Evolutionary conservation across 1,140 invertebrate species (phyloP), one percentile per base, ranked within the genome.

Genomic region (Euura lappo): DNA sequence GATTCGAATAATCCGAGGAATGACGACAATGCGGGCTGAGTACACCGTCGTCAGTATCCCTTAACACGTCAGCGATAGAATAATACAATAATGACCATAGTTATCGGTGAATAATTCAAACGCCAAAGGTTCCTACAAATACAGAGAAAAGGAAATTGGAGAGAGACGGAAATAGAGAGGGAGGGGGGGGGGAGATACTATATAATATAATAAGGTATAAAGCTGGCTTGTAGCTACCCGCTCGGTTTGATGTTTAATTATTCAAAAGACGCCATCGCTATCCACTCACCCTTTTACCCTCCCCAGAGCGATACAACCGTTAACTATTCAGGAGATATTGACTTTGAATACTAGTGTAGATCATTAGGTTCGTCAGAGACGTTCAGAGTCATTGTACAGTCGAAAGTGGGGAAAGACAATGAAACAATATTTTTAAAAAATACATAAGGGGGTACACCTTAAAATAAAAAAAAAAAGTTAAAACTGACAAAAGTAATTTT

Each of bases 231-330:
- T 28, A 28, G 28, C 28, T 28, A 28, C 28, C 28, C 3, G 8
- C 5, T 74, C 71, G 77, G 78, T 77, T 75, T 75, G 74, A 71
- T 75, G 73, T 73, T 77, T 72, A 76, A 78, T 68, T 77, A 80
- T 78, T 80, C 76, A 78, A 70, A 77, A 67, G 76, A 78, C 79
- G 77, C 75, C 77, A 77, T 77, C 72, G 74, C 75, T 68, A 8
- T 8, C 67, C 67, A 42, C 51, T 60, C 51, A 60, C 51, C 51
- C 51, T 60, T 60, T 60, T 60, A 60, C 51, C 51, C 3, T 51
- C 1, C 11, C 47, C 2, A 7, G 5, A 11, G 8, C 3, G 51
- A 60, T 28, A 28, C 10, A 60, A 60, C 6, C 3, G 3, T 60
- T 60, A 60, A 60, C 51, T 60, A 60, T 60, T 60, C 51, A 60